A percentile compares a stretch with the other conserved stretches of the same genome.
phyloP scores from a whole-genome alignment of 2,888 invertebrate genomes.

The Mythimna albipuncta region DNA sequence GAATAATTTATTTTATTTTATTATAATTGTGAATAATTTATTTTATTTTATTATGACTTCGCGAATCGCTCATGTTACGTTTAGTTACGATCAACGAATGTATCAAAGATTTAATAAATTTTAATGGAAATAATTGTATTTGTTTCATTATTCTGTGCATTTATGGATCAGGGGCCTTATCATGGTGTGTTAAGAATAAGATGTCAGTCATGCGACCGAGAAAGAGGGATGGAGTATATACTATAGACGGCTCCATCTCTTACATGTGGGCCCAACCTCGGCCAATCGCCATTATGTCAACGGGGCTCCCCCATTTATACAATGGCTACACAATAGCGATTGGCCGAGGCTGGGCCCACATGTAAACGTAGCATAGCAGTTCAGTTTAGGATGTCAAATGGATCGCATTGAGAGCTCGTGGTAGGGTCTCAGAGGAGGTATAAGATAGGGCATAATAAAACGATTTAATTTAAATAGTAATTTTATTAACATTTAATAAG shows the following conservation, averaged over 20 bases:
- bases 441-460: not conserved
- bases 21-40: slow-evolving; percentile 65
- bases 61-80: slow-evolving; percentile 63
- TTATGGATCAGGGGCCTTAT: not conserved
- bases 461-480: slow-evolving; percentile 33
- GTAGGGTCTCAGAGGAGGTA: not conserved
- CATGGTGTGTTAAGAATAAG: too few relatives aligned
- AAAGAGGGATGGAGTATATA: too few relatives aligned
- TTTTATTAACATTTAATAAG: slow-evolving; percentile 60
- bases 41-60: slow-evolving; percentile 57
- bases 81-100: slow-evolving; percentile 72
- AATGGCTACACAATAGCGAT: too few relatives aligned
- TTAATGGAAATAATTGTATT: slow-evolving; percentile 44
- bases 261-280: too few relatives aligned
- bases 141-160: slow-evolving; percentile 13
- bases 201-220: too few relatives aligned
- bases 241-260: too few relatives aligned
- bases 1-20: slow-evolving; percentile 64
- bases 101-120: slow-evolving; percentile 75
- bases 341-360: too few relatives aligned
- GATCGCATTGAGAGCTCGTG: too few relatives aligned
- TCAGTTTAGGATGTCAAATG: too few relatives aligned
- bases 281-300: too few relatives aligned
- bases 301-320: too few relatives aligned
- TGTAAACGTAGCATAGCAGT: too few relatives aligned